Evolutionary conservation across 2,888 invertebrate genomes (phyloP).

Genomic region (Argyresthia albistria): DNA sequence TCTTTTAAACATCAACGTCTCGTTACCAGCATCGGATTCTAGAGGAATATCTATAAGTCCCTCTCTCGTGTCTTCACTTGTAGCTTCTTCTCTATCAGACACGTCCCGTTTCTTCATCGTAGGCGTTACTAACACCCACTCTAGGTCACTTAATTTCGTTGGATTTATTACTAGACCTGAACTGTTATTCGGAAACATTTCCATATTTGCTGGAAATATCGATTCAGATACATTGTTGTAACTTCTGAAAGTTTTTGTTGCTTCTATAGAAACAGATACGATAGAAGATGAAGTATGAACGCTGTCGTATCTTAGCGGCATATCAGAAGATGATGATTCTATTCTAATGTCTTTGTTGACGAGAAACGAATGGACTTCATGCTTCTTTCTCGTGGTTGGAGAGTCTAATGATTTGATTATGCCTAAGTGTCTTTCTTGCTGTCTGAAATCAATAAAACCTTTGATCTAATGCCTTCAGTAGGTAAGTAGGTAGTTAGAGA

Average conservation of each 20-base stretch:
- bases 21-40: conserved; percentile 45
- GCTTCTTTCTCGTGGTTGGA: conserved; percentile 54
- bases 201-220: not conserved
- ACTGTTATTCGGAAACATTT: conserved; percentile 22
- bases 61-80: conserved; percentile 26
- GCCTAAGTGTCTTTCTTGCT: conserved; percentile 86
- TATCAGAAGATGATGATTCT: conserved; percentile 25
- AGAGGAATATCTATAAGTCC: conserved; percentile 53
- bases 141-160: conserved; percentile 36
- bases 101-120: conserved; percentile 49
- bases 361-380: conserved; percentile 60
- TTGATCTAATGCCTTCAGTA: too few relatives aligned
- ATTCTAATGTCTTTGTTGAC: conserved; percentile 42
- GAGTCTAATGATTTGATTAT: conserved; percentile 71
- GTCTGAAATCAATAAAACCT: conserved; percentile 56
- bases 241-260: conserved; percentile 9
- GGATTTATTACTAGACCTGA: conserved; percentile 29
- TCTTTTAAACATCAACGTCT: conserved; percentile 48
- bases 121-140: conserved; percentile 55
- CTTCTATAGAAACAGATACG: conserved; percentile 8
- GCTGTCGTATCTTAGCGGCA: conserved; percentile 39
- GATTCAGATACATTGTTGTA: conserved; percentile 8
- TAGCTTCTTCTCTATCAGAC: conserved; percentile 23
- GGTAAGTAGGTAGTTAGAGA: too few relatives aligned
- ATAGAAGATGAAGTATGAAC: conserved; percentile 30